Base-by-base conservation (phyloP, 2,888 invertebrate genomes). In the Apodemia duryi region DNA sequence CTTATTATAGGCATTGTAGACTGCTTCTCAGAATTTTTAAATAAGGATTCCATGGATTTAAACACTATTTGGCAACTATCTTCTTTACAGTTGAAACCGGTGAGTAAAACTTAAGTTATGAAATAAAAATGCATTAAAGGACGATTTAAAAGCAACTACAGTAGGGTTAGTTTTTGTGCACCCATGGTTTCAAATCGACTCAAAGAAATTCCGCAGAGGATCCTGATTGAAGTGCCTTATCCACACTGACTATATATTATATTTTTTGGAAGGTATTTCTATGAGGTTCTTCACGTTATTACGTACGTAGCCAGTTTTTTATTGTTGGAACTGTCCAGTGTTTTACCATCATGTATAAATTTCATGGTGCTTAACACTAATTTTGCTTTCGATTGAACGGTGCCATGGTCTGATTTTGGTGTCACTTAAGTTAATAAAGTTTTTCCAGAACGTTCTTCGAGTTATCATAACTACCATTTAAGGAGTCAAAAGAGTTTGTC, bases 391-490 rank as follows among this genome's bases (percentile, higher is more conserved):
- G n/a, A n/a, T 62, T 63, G 52, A 51, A 54, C 10, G 21, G 32
- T n/a, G 38, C 61, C 60, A 43, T 63, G 64, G 38, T 28, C 9
- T 10, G 66, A 63, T 29, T 28, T 57, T n/a, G 65, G 64, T 28
- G 70, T 71, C 13, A 68, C 70, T 38, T 71, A 66, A 38, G 68
- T 66, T 6, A 70, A 63, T 46, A 73, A 35, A n/a, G 70, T 68
- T 49, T 73, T 73, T 38, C 65, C 69, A 35, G 6, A 57, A 65
- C 65, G 65, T 67, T 46, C n/a, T 29, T 43, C n/a, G 70, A 68
- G 63, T 73, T 71, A 1, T 11, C 52, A 1, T 64, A 69, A 38
- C 73, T 72, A 1, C 74, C 73, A 67, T 74, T 73, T 9, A 68
- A 7, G 0, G 69, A 71, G 46, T 72, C 72, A 62, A 72, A 73